These are phyloP conservation scores for Zosterops japonicus DNA, from an alignment of 2,113 vertebrate genomes.

Conservation along the genomic window DNA sequence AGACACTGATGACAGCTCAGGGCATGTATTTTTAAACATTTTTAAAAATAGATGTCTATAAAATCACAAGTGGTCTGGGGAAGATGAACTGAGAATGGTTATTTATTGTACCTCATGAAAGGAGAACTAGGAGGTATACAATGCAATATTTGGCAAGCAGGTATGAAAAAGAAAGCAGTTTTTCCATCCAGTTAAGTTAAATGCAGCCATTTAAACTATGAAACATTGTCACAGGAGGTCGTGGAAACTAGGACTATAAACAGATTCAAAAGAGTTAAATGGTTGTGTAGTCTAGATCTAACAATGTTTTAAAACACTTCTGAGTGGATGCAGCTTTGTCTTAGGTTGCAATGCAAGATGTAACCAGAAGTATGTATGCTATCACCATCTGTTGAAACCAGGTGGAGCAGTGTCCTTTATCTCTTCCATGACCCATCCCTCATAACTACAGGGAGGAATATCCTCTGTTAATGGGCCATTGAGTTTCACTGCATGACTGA, in stretches of 20 bases:
- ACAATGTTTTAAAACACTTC: background rate
- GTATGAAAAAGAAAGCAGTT: background rate
- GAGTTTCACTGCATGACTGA: background rate
- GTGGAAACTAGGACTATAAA: background rate
- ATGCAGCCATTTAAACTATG: background rate
- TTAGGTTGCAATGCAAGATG: background rate
- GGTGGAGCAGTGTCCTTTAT: background rate
- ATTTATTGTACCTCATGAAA: slow-evolving; percentile 13
- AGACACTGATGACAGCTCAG: background rate
- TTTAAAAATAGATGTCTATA: background rate
- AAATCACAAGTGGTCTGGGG: background rate
- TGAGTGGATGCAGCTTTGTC: background rate
- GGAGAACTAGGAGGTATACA: background rate
- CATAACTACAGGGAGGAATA: background rate
- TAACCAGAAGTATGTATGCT: background rate
- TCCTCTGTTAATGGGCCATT: background rate
- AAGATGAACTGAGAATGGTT: background rate
- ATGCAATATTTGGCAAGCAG: background rate
- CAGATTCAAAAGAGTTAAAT: background rate
- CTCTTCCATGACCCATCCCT: background rate
- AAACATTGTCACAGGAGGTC: background rate
- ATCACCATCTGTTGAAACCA: background rate
- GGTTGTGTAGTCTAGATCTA: background rate
- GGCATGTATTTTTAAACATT: background rate
- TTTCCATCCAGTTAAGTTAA: background rate